Percentiles rank a stretch among this genome's conserved stretches.
These are phyloP conservation scores for Osmerus eperlanus DNA, from an alignment of 2,113 vertebrate genomes.

Conservation along the genomic window DNA sequence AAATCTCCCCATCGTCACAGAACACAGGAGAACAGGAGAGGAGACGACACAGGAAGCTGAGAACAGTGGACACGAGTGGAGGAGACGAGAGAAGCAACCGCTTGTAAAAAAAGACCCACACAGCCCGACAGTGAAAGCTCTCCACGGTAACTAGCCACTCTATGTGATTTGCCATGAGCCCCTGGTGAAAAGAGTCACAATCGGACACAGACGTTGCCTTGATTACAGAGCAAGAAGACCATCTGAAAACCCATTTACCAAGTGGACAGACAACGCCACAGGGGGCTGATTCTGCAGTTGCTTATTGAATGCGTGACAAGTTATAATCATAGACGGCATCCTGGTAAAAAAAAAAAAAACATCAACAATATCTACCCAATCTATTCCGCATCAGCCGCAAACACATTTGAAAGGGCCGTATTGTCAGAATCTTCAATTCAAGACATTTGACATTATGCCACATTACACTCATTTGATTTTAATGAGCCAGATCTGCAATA, in stretches of 20 bases:
- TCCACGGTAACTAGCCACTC: slow-evolving; percentile 6
- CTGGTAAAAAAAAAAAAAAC: slow-evolving; percentile 25
- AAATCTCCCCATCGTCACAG: no score
- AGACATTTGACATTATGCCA: slow-evolving; percentile 24
- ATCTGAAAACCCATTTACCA: slow-evolving; percentile 44
- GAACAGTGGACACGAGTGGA: not conserved
- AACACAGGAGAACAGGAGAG: not conserved
- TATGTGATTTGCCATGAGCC: slow-evolving; percentile 68
- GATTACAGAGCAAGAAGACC: slow-evolving; percentile 63
- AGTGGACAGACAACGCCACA: slow-evolving; percentile 51
- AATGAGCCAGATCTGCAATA: not conserved
- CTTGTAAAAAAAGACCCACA: not conserved
- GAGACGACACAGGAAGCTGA: not conserved
- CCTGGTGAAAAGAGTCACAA: slow-evolving; percentile 58
- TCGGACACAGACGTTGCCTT: slow-evolving; percentile 52
- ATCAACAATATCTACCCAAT: no score
- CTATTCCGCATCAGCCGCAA: no score
- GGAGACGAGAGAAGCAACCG: not conserved
- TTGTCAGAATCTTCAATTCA: slow-evolving; percentile 1
- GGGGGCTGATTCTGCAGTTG: slow-evolving; percentile 72
- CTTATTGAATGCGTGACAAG: slow-evolving; percentile 37
- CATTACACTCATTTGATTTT: not conserved
- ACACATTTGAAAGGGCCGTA: no score
- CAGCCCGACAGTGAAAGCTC: slow-evolving; percentile 27
- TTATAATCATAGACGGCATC: slow-evolving; percentile 61